Conservation (phyloP, 2,888 invertebrate species). For the Parnassius smintheus region DNA sequence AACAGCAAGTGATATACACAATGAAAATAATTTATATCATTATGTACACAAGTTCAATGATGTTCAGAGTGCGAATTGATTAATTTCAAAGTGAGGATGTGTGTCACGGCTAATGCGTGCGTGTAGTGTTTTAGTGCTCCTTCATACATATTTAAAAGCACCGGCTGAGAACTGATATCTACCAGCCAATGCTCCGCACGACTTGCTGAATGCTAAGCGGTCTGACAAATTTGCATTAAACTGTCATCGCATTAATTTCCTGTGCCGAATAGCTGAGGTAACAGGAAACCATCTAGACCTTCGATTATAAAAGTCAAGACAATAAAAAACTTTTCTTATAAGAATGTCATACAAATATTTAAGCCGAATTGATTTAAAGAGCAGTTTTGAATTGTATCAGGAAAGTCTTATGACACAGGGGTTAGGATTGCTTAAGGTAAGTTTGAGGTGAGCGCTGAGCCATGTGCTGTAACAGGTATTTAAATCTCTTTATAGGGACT, state of each 20-base stretch:
- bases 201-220: slow-evolving; percentile 69
- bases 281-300: slow-evolving; percentile 40
- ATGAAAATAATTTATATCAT: neutral
- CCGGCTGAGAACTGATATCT: slow-evolving; percentile 53
- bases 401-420: no score
- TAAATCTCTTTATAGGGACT: no score
- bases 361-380: no score
- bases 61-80: slow-evolving; percentile 39
- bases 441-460: no score
- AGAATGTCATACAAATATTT: no score
- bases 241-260: slow-evolving; percentile 62
- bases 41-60: slow-evolving; percentile 19
- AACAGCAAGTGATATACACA: neutral
- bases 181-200: slow-evolving; percentile 65
- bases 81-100: slow-evolving; percentile 54
- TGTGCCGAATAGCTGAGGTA: slow-evolving; percentile 45
- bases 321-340: no score
- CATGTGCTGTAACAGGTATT: no score
- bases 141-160: slow-evolving; percentile 73
- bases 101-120: slow-evolving; percentile 69
- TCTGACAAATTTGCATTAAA: slow-evolving; percentile 68
- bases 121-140: slow-evolving; percentile 53
- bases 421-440: no score
- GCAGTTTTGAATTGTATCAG: no score
- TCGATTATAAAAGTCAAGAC: neutral